A percentile compares a stretch with the other conserved stretches of the same genome.
Evolutionary conservation across 1,140 invertebrate species (phyloP).

Genomic region (Oryctes rhinoceros): DNA sequence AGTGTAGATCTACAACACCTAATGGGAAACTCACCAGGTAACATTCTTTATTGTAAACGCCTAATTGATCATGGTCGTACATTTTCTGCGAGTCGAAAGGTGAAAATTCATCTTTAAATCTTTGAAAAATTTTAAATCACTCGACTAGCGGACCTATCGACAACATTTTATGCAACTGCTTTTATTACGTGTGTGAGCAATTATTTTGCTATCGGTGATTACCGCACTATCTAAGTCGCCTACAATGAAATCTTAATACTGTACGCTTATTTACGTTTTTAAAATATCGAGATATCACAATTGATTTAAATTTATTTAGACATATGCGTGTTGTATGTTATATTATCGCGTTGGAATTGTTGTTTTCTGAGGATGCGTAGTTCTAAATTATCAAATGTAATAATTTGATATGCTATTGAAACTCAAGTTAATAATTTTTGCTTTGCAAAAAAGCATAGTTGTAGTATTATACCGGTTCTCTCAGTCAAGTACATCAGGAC

Average conservation of each 20-base stretch:
- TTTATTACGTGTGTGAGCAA: not conserved
- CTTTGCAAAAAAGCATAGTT: too few species aligned
- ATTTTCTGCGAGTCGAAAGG: conserved; percentile 23
- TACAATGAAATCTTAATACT: conserved; percentile 32
- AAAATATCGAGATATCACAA: too few species aligned
- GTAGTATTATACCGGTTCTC: too few species aligned
- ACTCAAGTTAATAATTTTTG: too few species aligned
- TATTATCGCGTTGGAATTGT: too few species aligned
- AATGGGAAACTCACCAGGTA: conserved; percentile 40
- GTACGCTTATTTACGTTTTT: conserved; percentile 1
- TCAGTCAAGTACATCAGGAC: too few species aligned
- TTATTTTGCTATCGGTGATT: not conserved
- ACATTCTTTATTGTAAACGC: conserved; percentile 33
- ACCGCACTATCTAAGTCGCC: not conserved
- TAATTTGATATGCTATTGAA: too few species aligned
- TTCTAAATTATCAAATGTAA: too few species aligned
- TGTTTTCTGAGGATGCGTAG: too few species aligned
- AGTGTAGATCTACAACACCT: not conserved
- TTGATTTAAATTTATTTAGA: too few species aligned
- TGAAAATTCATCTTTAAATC: not conserved
- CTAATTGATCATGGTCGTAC: conserved; percentile 31
- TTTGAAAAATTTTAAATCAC: not conserved
- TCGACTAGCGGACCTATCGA: not conserved
- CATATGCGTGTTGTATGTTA: too few species aligned
- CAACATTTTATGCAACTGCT: not conserved